Percentiles rank a stretch among this genome's conserved stretches.
Evolutionary conservation across 2,113 vertebrate genomes (phyloP).

Genomic region (Austrofundulus limnaeus): DNA sequence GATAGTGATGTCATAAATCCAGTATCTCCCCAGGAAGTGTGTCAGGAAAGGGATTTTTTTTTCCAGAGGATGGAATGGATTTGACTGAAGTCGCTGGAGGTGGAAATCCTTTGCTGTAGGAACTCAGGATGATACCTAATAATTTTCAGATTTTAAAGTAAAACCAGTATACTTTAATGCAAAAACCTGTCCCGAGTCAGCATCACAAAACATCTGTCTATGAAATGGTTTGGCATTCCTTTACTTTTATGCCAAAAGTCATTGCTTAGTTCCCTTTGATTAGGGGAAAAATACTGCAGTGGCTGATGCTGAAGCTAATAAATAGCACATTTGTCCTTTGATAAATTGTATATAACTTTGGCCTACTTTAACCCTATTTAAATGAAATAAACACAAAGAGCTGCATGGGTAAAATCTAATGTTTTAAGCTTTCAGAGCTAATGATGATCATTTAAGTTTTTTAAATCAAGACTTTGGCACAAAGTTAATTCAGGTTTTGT

Average conservation of each 20-base stretch:
- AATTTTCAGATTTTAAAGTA: conserved; percentile 52
- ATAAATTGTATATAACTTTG: conserved; percentile 28
- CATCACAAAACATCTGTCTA: conserved; percentile 60
- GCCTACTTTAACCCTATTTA: conserved; percentile 20
- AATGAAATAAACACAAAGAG: conserved; percentile 8
- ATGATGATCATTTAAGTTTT: too few species aligned
- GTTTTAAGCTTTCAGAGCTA: too few species aligned
- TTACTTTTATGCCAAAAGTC: conserved; percentile 57
- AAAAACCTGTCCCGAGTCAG: conserved; percentile 48
- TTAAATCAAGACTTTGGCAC: too few species aligned
- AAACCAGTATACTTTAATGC: conserved; percentile 36
- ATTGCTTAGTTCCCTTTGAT: conserved; percentile 51
- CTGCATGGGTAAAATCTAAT: background rate
- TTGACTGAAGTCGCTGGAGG: conserved; percentile 49
- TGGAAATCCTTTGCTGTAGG: conserved; percentile 55
- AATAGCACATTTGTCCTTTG: conserved; percentile 55
- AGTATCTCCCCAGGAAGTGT: conserved; percentile 60
- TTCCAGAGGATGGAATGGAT: conserved; percentile 60
- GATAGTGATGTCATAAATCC: conserved; percentile 71
- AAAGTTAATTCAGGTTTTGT: too few species aligned
- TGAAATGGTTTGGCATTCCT: conserved; percentile 39
- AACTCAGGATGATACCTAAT: conserved; percentile 57
- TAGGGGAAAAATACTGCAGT: conserved; percentile 42
- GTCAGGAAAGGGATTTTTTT: conserved; percentile 58
- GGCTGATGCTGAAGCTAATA: conserved; percentile 52